Evolutionary conservation across 2,113 vertebrate genomes (phyloP), one percentile per base, ranked within the genome.

Genomic region (Myiagra hebetior): DNA sequence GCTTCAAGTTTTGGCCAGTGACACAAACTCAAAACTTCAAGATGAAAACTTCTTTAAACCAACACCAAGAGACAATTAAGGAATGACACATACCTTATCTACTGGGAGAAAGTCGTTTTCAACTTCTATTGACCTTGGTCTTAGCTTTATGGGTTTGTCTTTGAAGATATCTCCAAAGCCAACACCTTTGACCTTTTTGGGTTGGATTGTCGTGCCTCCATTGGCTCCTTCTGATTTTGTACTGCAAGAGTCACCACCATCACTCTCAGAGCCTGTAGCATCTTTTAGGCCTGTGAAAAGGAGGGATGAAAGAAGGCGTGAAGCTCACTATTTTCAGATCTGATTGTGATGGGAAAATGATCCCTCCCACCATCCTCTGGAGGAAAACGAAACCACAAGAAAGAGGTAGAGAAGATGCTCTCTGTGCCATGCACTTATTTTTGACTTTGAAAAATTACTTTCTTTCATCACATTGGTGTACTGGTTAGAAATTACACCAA

Each of bases 141-240:
- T 98, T 93, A 99, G 98, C 94, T 99, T 99, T 97, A 99, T 99
- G 81, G 99, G 99, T 94, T 99, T 99, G 93, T 99, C 99, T 98
- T 99, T 99, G 97, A 99, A 99, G 98, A 99, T 99, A 97, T 99
- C 99, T 23, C 99, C 99, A 91, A 99, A 99, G 75, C 99, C 99
- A 87, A 99, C 98, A n/a, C 99, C 99, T 81, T 98, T 98, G 69
- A 99, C 97, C 97, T 99, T 99, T 98, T 99, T 99, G 69, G 99
- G 98, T 77, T 99, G 99, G 97, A 99, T 99, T 97, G 99, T 98
- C 26, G 98, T 97, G 55, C 98, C 97, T 94, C 98, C 98, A 15
- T 98, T 99, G 92, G 99, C 99, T n/a, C 98, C 98, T 96, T 99
- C 99, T 0, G 99, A 99, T 57, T 99, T 99, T 89, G 98, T 98